Base-by-base conservation (phyloP, 2,888 invertebrate genomes). In the Salpingus planirostris region DNA sequence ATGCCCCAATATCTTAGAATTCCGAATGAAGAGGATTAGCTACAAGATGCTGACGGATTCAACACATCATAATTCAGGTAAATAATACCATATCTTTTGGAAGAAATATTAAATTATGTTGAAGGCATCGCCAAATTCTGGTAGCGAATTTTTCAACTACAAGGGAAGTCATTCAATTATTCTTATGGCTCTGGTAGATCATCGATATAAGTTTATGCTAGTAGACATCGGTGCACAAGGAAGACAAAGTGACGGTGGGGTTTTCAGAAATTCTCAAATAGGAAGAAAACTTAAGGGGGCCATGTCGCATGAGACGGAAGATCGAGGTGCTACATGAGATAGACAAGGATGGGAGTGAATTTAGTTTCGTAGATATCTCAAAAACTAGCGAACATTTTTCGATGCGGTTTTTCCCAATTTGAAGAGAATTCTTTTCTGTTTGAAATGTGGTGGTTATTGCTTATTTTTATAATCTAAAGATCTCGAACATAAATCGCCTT, bases 141-240 rank as follows among this genome's bases (percentile, higher is more conserved):
- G 26, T 3, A 6, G 5, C 4, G 26, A 25, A 3, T 25, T 25
- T 25, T 25, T 6, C 12, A 25, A 25, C 13, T 25, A 25, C 7
- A 3, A 25, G 3, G 26, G 11, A 25, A 12, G n/a, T 12, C 13
- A 3, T 10, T 12, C 12, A 5, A 25, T 10, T 3, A 5, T 25
- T 3, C 13, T 25, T 4, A 6, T 25, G 3, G 26, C 26, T 11
- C n/a, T 25, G 26, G 26, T 25, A 5, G 26, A 25, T 10, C 2
- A 3, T 6, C n/a, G 13, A 5, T 25, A 25, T 7, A 12, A n/a
- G 3, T 25, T 25, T 11, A 5, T 3, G 2, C 13, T 12, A 12
- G 3, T 25, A 3, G 11, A 25, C 3, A 13, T 25, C 3, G 26
- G 26, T 2, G 3, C 26, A 2, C 11, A 25, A n/a, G 26, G 26